Percentiles rank a stretch among this genome's conserved stretches.
Conservation (phyloP, 2,113 vertebrate species). For the Sebastes schlegelii region DNA sequence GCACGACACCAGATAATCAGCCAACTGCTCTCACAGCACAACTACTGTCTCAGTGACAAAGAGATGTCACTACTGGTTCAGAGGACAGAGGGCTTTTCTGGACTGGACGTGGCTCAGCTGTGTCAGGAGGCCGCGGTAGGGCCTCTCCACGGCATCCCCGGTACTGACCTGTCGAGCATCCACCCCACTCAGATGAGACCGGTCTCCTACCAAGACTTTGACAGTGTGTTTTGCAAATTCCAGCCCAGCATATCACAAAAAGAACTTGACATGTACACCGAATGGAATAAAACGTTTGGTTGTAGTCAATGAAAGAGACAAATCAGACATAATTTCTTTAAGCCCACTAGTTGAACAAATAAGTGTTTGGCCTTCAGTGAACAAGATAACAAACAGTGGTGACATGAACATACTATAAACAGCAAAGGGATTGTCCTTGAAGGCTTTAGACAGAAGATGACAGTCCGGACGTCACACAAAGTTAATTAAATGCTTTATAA, state of each 20-base stretch:
- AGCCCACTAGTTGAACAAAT: constrained; percentile 34
- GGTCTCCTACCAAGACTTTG: constrained; percentile 99
- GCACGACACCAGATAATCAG: constrained; percentile 99
- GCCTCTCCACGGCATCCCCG: constrained; percentile 93
- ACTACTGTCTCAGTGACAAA: constrained; percentile 99
- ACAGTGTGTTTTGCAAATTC: constrained; percentile 99
- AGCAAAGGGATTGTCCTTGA: constrained; percentile 80
- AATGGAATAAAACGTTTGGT: constrained; percentile 99
- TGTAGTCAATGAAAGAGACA: constrained; percentile 92
- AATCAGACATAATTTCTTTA: constrained; percentile 31
- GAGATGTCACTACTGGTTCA: constrained; percentile 98
- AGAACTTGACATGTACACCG: constrained; percentile 98
- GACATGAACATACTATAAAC: constrained; percentile 79
- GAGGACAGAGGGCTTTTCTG: constrained; percentile 98
- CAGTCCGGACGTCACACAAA: constrained; percentile 86
- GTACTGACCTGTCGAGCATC: constrained; percentile 93
- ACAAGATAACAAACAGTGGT: constrained; percentile 81
- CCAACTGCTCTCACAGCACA: constrained; percentile 99
- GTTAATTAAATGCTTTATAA: constrained; percentile 87
- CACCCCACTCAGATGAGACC: constrained; percentile 97
- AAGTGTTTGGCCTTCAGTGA: constrained; percentile 81
- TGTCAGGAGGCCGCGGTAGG: constrained; percentile 97
- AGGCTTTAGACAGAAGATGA: constrained; percentile 86
- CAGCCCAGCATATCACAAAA: constrained; percentile 99
- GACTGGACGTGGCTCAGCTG: constrained; percentile 95